Conservation (phyloP, 2,797 vertebrate genomes). For the Eospalax fontanierii region DNA sequence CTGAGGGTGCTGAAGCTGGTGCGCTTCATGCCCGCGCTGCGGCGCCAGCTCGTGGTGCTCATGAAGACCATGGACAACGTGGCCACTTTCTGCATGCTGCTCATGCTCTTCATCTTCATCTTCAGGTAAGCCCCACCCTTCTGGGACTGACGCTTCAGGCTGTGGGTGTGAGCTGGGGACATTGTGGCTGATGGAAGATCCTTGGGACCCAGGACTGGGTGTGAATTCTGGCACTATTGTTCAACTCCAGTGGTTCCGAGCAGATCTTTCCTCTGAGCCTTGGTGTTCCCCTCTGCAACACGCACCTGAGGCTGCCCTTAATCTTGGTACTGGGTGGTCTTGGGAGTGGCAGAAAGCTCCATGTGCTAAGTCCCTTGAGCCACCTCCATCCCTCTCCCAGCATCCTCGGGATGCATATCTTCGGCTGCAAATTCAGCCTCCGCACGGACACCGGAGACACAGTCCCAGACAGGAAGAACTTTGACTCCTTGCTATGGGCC, state of each 20-base stretch:
- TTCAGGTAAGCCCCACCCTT: slow-evolving; percentile 92
- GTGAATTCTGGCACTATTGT: neutral
- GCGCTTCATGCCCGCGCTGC: slow-evolving; percentile 97
- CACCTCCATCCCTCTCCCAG: slow-evolving; percentile 87
- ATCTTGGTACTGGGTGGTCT: neutral
- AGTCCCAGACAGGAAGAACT: slow-evolving; percentile 98
- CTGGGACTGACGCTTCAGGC: neutral
- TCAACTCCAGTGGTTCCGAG: neutral
- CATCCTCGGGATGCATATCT: slow-evolving; percentile 99
- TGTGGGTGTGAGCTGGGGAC: accelerated
- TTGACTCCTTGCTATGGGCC: slow-evolving; percentile 98
- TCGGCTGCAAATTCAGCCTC: slow-evolving; percentile 98
- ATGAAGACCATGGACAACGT: slow-evolving; percentile 99
- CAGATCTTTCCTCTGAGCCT: neutral
- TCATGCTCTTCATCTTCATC: slow-evolving; percentile 99
- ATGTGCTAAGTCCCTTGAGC: neutral
- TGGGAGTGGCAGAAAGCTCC: neutral
- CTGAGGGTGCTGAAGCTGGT: slow-evolving; percentile 97
- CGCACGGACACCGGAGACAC: slow-evolving; percentile 97
- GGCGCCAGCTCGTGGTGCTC: slow-evolving; percentile 97
- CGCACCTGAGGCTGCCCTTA: neutral
- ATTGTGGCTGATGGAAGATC: neutral
- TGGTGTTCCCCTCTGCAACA: neutral
- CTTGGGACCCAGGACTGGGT: neutral
- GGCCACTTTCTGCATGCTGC: slow-evolving; percentile 99